Percentiles rank a stretch among this genome's conserved stretches.
phyloP scores from a whole-genome alignment of 2,113 vertebrate species.

The Gopherus flavomarginatus region DNA sequence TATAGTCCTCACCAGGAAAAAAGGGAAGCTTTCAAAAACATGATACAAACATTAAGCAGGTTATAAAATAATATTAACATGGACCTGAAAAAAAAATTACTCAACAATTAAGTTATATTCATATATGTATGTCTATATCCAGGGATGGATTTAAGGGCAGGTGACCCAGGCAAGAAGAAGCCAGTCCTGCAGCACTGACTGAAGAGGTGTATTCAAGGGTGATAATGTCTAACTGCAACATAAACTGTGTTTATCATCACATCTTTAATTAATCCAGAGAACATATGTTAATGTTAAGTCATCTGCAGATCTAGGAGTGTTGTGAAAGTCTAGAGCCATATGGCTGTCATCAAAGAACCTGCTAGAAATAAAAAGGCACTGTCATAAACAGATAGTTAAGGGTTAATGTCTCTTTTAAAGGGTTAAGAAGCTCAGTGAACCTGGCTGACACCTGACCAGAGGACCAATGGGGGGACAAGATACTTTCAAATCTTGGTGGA shows the following conservation, averaged over 20 bases:
- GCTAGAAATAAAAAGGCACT: slow-evolving; percentile 20
- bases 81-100: neutral
- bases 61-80: neutral
- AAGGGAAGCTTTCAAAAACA: neutral
- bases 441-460: too few species aligned
- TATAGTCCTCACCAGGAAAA: neutral
- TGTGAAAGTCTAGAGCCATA: slow-evolving; percentile 32
- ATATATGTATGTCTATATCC: neutral
- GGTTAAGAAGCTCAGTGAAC: too few species aligned
- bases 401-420: too few species aligned
- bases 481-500: too few species aligned
- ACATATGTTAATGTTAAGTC: slow-evolving; percentile 49
- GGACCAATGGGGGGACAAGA: too few species aligned
- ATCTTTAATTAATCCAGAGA: slow-evolving; percentile 65
- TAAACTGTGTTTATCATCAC: slow-evolving; percentile 38
- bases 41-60: neutral
- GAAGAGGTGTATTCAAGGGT: neutral
- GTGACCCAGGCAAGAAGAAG: too few species aligned
- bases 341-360: slow-evolving; percentile 11
- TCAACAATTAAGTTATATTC: neutral
- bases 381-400: too few species aligned
- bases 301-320: neutral
- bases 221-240: neutral
- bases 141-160: too few species aligned
- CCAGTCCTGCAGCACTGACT: too few species aligned